A percentile compares a stretch with the other conserved stretches of the same genome.
These are phyloP conservation scores for Pelosia muscerda DNA, from an alignment of 2,888 invertebrate genomes.

Conservation along the genomic window DNA sequence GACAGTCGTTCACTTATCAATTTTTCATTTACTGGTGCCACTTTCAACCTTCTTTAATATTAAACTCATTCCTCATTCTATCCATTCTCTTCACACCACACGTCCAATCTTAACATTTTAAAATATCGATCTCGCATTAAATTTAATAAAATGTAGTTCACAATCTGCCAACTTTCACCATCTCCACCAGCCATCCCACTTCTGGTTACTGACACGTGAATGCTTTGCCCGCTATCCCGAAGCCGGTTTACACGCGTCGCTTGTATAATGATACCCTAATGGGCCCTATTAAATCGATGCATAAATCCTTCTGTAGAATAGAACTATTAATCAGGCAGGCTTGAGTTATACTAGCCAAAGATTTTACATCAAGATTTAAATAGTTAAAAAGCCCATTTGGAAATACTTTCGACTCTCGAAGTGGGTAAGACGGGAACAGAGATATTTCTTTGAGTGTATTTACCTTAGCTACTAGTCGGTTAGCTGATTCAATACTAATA, in stretches of 20 bases:
- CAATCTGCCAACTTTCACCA: constrained; percentile 28
- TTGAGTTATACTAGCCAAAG: constrained; percentile 26
- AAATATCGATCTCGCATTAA: neutral
- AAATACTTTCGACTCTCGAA: neutral
- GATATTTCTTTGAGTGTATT: neutral
- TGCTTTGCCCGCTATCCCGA: constrained; percentile 49
- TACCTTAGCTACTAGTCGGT: neutral
- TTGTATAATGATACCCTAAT: constrained; percentile 67
- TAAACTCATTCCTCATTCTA: too few species aligned
- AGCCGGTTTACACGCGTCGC: constrained; percentile 58
- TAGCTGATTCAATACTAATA: neutral
- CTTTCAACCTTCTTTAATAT: too few species aligned
- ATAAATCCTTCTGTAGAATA: constrained; percentile 77
- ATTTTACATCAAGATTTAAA: constrained; percentile 30
- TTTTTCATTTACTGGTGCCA: too few species aligned
- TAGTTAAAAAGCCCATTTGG: constrained; percentile 30
- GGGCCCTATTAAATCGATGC: constrained; percentile 65
- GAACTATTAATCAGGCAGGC: constrained; percentile 68
- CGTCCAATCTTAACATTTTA: too few species aligned
- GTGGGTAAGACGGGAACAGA: neutral
- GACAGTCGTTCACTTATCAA: too few species aligned
- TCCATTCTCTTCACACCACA: too few species aligned
- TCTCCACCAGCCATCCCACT: constrained; percentile 34
- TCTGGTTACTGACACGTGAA: constrained; percentile 54
- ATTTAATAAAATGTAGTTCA: constrained; percentile 2